Base-by-base conservation (phyloP, 2,113 vertebrate genomes). In the Tympanuchus pallidicinctus region DNA sequence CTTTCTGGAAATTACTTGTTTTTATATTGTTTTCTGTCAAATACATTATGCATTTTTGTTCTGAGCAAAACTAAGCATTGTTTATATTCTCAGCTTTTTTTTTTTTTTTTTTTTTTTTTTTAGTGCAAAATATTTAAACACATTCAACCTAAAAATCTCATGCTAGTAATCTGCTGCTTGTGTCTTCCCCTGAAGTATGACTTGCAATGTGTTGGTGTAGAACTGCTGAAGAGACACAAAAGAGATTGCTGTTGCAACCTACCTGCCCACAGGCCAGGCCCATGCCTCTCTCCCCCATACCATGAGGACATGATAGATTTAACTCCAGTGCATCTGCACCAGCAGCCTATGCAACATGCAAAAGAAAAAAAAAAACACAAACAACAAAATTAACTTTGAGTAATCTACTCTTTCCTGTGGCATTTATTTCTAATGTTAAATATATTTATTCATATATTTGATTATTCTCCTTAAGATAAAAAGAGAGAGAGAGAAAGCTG, bases 231-330 rank as follows among this genome's bases (percentile, higher is more conserved):
- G 42, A 83, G 86, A 95, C 64, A 83, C 38, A 71, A 85, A 84
- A 56, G 48, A 82, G 50, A 77, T 50, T 86, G 81, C 40, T 48
- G 71, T 72, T 70, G 18, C 65, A 71, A 56, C 81, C 65, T 98
- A 99, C 99, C 98, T 99, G 99, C 92, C 99, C 99, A 92, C 99
- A 99, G 89, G 99, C 99, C 95, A 99, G 96, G 61, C 99, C 99
- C 99, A 99, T 99, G 95, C 99, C 99, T 98, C 98, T 98, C 94
- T 99, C 99, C 79, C 99, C 99, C 99, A 99, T 99, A 71, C 99
- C 99, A 89, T 99, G 99, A 93, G 99, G 99, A 97, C 99, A 99
- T 0, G 99, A 99, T 86, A 99, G 95, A 97, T 99, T 99, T 83
- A 99, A 97, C 98, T 99, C 99, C 98, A 99, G 96, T 2, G 99